These are phyloP conservation scores for Drosophila nikananu DNA, from an alignment of 1,140 invertebrate species.

Conservation along the genomic window DNA sequence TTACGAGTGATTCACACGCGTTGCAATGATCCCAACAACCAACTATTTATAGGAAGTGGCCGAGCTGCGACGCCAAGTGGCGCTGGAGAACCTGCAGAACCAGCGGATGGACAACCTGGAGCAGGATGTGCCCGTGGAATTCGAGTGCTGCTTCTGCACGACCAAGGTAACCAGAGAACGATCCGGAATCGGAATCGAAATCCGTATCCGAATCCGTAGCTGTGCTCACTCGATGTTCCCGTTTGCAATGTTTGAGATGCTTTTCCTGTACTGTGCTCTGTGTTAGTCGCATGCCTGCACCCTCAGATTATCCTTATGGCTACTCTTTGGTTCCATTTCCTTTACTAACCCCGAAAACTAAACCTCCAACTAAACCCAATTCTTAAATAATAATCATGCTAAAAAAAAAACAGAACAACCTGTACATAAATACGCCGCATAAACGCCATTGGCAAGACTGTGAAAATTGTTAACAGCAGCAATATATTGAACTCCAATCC, in stretches of 20 bases:
- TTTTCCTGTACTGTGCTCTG: conserved; percentile 43
- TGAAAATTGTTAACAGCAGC: conserved; percentile 39
- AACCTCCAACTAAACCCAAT: background rate
- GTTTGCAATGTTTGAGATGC: conserved; percentile 26
- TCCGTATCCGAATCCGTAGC: conserved; percentile 20
- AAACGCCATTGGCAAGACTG: conserved; percentile 42
- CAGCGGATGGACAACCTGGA: conserved; percentile 89
- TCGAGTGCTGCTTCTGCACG: conserved; percentile 98
- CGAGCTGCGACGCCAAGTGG: conserved; percentile 84
- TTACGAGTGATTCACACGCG: conserved; percentile 57
- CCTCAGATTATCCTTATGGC: conserved; percentile 20
- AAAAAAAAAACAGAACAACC: background rate
- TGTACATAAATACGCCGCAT: conserved; percentile 36
- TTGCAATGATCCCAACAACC: conserved; percentile 64
- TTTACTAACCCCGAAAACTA: conserved; percentile 13
- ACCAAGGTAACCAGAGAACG: conserved; percentile 90
- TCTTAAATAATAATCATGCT: conserved; percentile 22
- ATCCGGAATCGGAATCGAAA: conserved; percentile 13
- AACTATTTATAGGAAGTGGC: conserved; percentile 85
- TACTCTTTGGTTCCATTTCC: conserved; percentile 39
- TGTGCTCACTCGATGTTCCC: conserved; percentile 27
- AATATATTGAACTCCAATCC: conserved; percentile 23
- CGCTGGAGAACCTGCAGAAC: conserved; percentile 84
- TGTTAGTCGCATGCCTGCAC: conserved; percentile 59
- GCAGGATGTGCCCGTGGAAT: conserved; percentile 94